Evolutionary conservation across 2,888 invertebrate species (phyloP).

Genomic region (Plebejus argus): DNA sequence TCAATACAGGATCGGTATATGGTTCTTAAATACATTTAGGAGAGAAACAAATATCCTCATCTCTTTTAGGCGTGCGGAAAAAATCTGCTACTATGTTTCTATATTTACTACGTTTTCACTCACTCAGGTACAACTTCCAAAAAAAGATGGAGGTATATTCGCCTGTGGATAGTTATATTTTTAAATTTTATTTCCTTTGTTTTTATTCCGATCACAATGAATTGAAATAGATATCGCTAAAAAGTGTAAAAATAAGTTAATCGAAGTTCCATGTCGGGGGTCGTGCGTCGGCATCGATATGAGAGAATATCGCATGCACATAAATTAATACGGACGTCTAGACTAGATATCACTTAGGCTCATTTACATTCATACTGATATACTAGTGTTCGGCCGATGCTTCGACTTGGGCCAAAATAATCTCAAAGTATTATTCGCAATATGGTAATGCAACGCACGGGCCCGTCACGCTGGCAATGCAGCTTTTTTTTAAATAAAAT

Average conservation of each 20-base stretch:
- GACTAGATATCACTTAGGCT: not conserved
- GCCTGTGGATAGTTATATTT: not conserved
- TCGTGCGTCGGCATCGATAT: not conserved
- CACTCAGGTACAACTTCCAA: no score
- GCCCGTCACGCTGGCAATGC: no score
- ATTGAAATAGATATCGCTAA: not conserved
- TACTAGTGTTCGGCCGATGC: no score
- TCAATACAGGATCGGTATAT: not conserved
- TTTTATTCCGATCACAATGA: not conserved
- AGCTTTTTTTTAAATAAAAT: no score
- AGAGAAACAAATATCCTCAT: not conserved
- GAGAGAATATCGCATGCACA: not conserved
- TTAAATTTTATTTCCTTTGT: not conserved
- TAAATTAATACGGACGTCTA: not conserved
- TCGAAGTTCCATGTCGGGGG: not conserved
- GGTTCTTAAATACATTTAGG: not conserved
- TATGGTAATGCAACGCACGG: no score
- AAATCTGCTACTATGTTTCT: no score
- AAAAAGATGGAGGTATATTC: no score
- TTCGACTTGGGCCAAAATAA: no score
- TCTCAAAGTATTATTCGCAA: no score
- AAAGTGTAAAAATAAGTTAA: not conserved
- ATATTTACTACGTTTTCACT: no score
- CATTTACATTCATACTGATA: not conserved
- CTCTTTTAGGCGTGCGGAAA: no score